Evolutionary conservation across 2,888 invertebrate species (phyloP), one percentile per base, ranked within the genome.

Genomic region (Cristatella mucedo): DNA sequence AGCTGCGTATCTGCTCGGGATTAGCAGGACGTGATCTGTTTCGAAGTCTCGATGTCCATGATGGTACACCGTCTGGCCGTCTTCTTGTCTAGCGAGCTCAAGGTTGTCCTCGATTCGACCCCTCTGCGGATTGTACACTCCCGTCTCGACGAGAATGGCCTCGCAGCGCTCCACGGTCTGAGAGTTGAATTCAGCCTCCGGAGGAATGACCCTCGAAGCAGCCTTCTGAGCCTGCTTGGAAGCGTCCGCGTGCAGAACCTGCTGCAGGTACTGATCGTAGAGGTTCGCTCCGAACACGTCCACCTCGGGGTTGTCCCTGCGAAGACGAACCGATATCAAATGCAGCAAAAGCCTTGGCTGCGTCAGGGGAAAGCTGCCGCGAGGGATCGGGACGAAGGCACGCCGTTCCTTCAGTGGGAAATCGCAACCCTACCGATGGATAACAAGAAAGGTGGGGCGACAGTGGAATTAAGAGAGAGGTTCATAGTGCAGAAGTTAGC

Each of bases 241-340:
- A 24, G 33, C 34, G 29, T 41, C 41, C 9, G 37, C 38, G 38
- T 49, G 49, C 11, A 48, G 29, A 21, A 48, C 37, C 9, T 47
- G 34, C 33, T 50, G 47, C 30, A 57, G 46, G 50, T 55, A 62
- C 3, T 58, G 49, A 44, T 63, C 55, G 46, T 64, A 64, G 19
- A 63, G 50, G 43, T 65, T 65, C 26, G 60, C 57, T 9, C 65
- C 65, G 18, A 60, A 56, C 21, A 65, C 58, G 46, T 65, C 65
- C 7, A 59, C 61, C 26, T 56, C 54, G 1, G 62, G 63, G 40
- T 61, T 63, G 46, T 65, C 65, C 15, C 65, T 65, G 52, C 9
- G 51, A 49, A 22, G 30, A 32, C 18, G 13, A 19, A 11, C n/a
- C n/a, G n/a, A n/a, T n/a, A n/a, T n/a, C n/a, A n/a, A n/a, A n/a